phyloP scores from a whole-genome alignment of 2,888 invertebrate species.

The Catocala fraxini region DNA sequence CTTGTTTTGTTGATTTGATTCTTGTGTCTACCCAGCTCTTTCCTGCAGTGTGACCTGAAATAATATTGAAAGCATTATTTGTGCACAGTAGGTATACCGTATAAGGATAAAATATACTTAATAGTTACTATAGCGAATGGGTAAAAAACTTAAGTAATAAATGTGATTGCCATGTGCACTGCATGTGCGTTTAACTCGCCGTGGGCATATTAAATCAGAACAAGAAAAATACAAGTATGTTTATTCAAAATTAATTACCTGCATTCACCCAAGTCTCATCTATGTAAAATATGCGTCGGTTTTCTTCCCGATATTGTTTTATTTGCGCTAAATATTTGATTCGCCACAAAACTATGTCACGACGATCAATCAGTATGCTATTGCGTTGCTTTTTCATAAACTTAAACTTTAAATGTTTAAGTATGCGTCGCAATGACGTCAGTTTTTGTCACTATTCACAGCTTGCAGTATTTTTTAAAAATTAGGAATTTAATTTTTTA shows the following conservation, averaged over 20 bases:
- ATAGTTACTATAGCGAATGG: background rate
- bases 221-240: background rate
- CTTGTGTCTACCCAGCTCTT: background rate
- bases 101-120: too few relatives aligned
- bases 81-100: background rate
- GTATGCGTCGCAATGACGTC: background rate
- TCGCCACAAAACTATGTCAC: conserved; percentile 9
- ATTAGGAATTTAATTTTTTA: too few relatives aligned
- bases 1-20: background rate
- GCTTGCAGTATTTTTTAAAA: background rate
- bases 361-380: conserved; percentile 1
- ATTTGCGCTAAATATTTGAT: conserved; percentile 16
- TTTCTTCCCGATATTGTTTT: conserved; percentile 13
- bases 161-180: background rate
- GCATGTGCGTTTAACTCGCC: background rate
- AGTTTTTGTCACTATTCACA: background rate
- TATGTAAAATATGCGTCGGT: conserved; percentile 18
- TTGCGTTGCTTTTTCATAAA: conserved; percentile 1
- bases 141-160: background rate
- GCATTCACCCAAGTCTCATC: conserved; percentile 18
- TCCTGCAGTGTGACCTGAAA: background rate
- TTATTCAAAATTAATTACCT: conserved; percentile 5
- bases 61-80: background rate
- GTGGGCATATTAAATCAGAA: background rate
- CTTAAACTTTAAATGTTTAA: conserved; percentile 11